Percentiles rank a stretch among this genome's conserved stretches.
Conservation (phyloP, 1,140 invertebrate genomes). For the Drosophila kurseongensis region DNA sequence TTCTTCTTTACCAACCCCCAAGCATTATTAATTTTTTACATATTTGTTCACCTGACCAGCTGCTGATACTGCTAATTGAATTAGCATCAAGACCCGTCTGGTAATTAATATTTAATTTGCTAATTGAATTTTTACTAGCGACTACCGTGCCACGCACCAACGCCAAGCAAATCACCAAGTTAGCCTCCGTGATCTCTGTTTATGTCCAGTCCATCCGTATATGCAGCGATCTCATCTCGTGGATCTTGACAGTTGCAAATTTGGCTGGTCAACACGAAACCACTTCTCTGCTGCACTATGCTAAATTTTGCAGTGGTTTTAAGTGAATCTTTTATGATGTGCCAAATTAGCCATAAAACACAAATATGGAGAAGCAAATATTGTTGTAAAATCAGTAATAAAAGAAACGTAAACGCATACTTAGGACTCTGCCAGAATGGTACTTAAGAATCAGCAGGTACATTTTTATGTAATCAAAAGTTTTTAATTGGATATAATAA, state of each 20-base stretch:
- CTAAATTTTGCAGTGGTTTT: constrained; percentile 5
- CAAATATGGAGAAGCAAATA: background rate
- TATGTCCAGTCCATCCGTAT: constrained; percentile 37
- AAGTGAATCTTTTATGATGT: constrained; percentile 65
- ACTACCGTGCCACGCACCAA: constrained; percentile 61
- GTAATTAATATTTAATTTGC: constrained; percentile 72
- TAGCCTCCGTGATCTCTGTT: constrained; percentile 58
- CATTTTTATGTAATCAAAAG: too few relatives aligned
- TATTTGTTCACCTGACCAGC: constrained; percentile 27
- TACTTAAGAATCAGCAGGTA: background rate
- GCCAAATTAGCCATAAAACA: constrained; percentile 71
- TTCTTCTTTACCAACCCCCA: background rate
- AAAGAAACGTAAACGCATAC: constrained; percentile 1
- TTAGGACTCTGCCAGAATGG: background rate
- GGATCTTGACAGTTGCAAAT: constrained; percentile 66
- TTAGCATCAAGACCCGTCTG: constrained; percentile 54
- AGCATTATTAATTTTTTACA: constrained; percentile 9
- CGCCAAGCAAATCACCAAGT: constrained; percentile 40
- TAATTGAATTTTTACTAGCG: constrained; percentile 64
- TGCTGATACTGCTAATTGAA: constrained; percentile 52
- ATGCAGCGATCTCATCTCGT: constrained; percentile 23
- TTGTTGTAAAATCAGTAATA: background rate
- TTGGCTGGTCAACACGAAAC: constrained; percentile 46
- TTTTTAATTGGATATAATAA: too few relatives aligned
- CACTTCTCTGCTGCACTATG: constrained; percentile 35